A percentile compares a stretch with the other conserved stretches of the same genome.
phyloP scores from a whole-genome alignment of 2,797 vertebrate genomes.

The Aphelocoma californica region DNA sequence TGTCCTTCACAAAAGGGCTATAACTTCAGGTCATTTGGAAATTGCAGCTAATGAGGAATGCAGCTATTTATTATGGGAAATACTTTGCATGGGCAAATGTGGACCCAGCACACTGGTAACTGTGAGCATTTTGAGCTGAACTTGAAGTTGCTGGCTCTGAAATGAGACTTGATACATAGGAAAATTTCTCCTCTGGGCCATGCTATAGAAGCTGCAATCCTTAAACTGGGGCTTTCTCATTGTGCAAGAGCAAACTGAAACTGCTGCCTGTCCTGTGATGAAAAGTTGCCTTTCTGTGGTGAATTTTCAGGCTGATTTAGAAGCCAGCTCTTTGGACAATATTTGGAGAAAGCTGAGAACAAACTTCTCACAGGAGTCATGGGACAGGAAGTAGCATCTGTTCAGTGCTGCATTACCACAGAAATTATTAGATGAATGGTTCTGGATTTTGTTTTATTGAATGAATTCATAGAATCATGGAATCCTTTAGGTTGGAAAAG shows the following conservation, averaged over 20 bases:
- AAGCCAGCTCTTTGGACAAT: background rate
- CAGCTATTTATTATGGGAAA: background rate
- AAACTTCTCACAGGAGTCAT: background rate
- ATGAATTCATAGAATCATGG: background rate
- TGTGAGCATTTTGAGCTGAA: background rate
- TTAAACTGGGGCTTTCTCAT: background rate
- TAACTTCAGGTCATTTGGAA: background rate
- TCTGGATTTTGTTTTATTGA: background rate
- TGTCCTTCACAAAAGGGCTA: background rate
- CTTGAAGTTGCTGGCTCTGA: background rate
- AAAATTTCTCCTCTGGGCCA: background rate
- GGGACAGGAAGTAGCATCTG: background rate
- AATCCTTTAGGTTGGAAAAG: background rate
- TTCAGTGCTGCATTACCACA: background rate
- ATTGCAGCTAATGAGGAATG: background rate
- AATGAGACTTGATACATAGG: background rate
- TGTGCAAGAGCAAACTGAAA: background rate
- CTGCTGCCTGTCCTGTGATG: background rate
- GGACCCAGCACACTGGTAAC: background rate
- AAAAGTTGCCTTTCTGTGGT: background rate
- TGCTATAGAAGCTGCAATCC: background rate
- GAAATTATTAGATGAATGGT: background rate
- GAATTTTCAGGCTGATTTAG: background rate
- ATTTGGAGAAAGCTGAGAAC: background rate
- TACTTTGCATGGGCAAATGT: background rate